Evolutionary conservation across 2,797 vertebrate genomes (phyloP).

Genomic region (Catostomus latipinnis): DNA sequence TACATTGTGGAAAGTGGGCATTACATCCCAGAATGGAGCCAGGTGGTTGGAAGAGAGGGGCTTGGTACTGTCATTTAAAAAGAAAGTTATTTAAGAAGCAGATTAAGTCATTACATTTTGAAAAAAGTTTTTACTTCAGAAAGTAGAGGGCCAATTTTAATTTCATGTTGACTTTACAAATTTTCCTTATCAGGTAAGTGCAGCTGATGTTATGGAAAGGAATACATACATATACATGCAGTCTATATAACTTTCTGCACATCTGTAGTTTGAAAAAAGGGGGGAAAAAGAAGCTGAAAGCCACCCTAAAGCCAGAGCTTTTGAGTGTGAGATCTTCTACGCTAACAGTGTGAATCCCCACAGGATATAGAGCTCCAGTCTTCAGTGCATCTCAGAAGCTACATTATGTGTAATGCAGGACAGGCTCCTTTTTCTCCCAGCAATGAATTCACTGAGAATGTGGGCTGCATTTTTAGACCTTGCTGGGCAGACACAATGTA

Average conservation of each 20-base stretch:
- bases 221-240: neutral
- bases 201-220: neutral
- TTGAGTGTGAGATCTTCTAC: conserved; percentile 18
- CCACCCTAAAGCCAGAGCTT: conserved; percentile 14
- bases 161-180: too few relatives aligned
- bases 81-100: too few relatives aligned
- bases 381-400: conserved; percentile 27
- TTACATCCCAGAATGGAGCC: too few relatives aligned
- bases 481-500: conserved; percentile 15
- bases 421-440: neutral
- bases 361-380: conserved; percentile 11
- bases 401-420: conserved; percentile 29
- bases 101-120: too few relatives aligned
- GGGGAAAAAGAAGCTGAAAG: neutral
- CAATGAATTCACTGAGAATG: neutral
- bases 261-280: neutral
- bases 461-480: conserved; percentile 29
- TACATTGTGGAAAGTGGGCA: too few relatives aligned
- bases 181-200: neutral
- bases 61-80: too few relatives aligned
- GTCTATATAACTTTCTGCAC: neutral
- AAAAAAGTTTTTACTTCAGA: too few relatives aligned
- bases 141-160: too few relatives aligned
- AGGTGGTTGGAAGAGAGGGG: too few relatives aligned
- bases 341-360: conserved; percentile 4